Conservation (phyloP, 1,140 invertebrate species). For the Drosophila pallidifrons region DNA sequence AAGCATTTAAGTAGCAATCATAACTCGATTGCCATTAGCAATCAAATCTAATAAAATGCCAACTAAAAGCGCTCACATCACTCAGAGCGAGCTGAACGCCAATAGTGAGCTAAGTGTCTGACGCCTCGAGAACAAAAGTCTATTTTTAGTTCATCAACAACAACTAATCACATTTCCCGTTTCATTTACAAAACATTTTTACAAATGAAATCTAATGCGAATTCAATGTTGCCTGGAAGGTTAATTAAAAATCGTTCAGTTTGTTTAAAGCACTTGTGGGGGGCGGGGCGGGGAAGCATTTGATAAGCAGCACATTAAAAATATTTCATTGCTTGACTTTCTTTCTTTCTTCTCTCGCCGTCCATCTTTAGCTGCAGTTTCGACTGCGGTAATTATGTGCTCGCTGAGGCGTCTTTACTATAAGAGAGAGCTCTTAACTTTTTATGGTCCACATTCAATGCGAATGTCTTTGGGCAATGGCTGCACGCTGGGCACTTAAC, state of each 20-base stretch:
- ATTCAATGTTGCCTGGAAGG: too few relatives aligned
- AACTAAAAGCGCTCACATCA: conserved; percentile 68
- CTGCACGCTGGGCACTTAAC: conserved; percentile 32
- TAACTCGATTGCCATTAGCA: conserved; percentile 68
- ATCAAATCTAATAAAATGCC: conserved; percentile 67
- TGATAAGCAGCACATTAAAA: conserved; percentile 20
- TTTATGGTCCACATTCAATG: conserved; percentile 71
- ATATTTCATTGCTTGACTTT: conserved; percentile 30
- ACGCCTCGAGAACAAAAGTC: not conserved
- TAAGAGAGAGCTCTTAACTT: conserved; percentile 54
- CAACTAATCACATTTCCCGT: not conserved
- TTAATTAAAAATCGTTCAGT: too few relatives aligned
- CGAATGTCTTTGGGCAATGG: conserved; percentile 48
- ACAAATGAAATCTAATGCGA: not conserved
- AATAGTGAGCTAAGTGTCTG: conserved; percentile 25
- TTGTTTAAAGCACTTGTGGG: not conserved
- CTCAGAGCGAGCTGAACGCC: not conserved
- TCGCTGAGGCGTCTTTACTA: conserved; percentile 11
- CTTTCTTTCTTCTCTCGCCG: not conserved
- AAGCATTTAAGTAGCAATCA: conserved; percentile 66
- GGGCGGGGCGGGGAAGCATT: too few relatives aligned
- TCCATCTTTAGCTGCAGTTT: not conserved
- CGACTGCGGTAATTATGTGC: conserved; percentile 35
- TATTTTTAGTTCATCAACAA: conserved; percentile 6
- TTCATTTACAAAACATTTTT: not conserved